Evolutionary conservation across 2,797 vertebrate species (phyloP), one percentile per base, ranked within the genome.

Genomic region (Micromesistius poutassou): DNA sequence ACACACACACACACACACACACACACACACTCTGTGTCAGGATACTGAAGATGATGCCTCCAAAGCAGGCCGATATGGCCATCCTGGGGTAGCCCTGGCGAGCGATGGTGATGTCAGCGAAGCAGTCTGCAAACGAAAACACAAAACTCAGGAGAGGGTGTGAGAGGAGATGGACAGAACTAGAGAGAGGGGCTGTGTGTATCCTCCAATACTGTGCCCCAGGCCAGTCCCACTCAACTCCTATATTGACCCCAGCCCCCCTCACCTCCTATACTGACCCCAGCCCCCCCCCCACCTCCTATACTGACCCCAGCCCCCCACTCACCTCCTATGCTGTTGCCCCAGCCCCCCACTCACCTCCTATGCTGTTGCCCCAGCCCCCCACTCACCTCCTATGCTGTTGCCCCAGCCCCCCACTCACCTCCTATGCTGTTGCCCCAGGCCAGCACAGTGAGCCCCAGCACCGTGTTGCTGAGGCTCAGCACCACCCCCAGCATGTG

Each of bases 31-130:
- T 19, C 30, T 19, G 33, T 73, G 55, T 62, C 55, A 98, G 95
- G 98, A 99, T 99, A 99, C 97, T 99, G 91, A 99, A 99, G 90
- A 98, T 97, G 86, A 99, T 98, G 82, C 97, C 98, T 0, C 98
- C 98, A 0, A 99, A 99, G 83, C 98, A 99, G 80, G 98, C 97
- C 0, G 98, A 96, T 89, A 98, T 97, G 1, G 98, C 98, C 98
- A 99, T 99, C 71, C 96, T 94, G 0, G 97, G 97, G 77, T 98
- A 99, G 46, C 98, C 97, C 89, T 98, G 96, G 28, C 94, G 95
- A 0, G 98, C 97, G 50, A 99, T 89, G n/a, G 96, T 98, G 84
- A 98, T 95, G 87, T 99, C 96, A 0, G 97, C 95, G 85, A 98
- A 97, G 73, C 93, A 97, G 80, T 99, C 98, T 98, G 93, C 13